Conservation (phyloP, 2,797 vertebrate species). For the Bothrops alternatus region DNA sequence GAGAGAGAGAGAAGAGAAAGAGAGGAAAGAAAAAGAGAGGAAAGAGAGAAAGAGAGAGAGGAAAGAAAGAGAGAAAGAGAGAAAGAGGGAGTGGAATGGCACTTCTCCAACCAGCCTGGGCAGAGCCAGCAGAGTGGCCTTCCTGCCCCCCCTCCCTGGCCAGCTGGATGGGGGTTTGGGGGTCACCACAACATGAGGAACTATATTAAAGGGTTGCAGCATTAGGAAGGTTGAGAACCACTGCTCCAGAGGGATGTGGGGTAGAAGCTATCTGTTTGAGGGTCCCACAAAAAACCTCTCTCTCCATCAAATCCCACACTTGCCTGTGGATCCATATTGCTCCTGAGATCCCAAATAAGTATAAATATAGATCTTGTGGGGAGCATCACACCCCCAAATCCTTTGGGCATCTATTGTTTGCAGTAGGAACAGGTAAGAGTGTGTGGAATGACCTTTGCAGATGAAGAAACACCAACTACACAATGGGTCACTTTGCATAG, state of each 20-base stretch:
- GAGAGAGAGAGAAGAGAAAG: no score
- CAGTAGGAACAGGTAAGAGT: background rate
- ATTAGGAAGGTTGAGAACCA: no score
- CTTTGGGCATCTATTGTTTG: background rate
- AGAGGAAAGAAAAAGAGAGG: no score
- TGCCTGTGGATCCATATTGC: background rate
- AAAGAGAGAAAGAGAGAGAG: no score
- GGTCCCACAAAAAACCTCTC: background rate
- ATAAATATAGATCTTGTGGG: background rate
- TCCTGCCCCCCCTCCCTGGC: no score
- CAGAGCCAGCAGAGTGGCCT: no score
- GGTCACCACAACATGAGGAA: no score
- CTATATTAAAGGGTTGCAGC: no score
- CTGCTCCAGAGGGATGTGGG: background rate
- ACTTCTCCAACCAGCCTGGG: no score
- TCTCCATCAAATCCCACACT: background rate
- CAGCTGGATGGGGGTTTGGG: no score
- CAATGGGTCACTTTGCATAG: background rate
- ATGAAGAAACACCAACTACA: background rate
- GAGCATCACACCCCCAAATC: background rate
- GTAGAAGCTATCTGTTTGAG: background rate
- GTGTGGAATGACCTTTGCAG: background rate
- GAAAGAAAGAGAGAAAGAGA: no score
- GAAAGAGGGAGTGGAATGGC: no score
- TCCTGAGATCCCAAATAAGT: background rate